Conservation (phyloP, 2,113 vertebrate species). For the Empidonax traillii region DNA sequence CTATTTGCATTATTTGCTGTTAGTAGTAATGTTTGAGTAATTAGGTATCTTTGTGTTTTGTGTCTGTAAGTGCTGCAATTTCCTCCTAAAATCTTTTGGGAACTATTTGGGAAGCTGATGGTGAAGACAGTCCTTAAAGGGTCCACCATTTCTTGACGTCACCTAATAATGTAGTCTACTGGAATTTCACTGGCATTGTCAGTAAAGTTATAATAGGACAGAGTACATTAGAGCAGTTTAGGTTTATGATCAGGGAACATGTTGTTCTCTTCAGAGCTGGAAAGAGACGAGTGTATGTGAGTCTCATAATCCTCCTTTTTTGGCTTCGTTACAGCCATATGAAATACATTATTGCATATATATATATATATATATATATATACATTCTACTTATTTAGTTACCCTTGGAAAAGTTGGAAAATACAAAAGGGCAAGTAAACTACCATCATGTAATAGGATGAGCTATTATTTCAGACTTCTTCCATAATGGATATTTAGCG, state of each 20-base stretch:
- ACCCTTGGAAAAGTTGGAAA: not conserved
- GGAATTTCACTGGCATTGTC: not conserved
- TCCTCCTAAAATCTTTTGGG: not conserved
- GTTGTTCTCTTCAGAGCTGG: conserved; percentile 11
- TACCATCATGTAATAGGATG: not conserved
- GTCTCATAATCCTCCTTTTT: not conserved
- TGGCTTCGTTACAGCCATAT: conserved; percentile 6
- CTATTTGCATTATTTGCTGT: not conserved
- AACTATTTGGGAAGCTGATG: not conserved
- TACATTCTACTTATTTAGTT: not conserved
- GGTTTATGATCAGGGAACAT: not conserved
- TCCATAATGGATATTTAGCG: not conserved
- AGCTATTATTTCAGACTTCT: not conserved
- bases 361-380: not conserved
- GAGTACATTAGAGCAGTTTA: not conserved
- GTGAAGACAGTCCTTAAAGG: not conserved
- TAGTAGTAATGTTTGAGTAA: not conserved
- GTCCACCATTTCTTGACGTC: not conserved
- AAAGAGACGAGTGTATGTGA: not conserved
- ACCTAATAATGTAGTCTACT: not conserved
- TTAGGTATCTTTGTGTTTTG: not conserved
- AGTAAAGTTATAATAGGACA: not conserved
- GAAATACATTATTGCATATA: not conserved
- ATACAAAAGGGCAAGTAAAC: not conserved
- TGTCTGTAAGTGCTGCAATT: not conserved